phyloP scores from a whole-genome alignment of 2,113 vertebrate genomes.

The Oreochromis aureus region DNA sequence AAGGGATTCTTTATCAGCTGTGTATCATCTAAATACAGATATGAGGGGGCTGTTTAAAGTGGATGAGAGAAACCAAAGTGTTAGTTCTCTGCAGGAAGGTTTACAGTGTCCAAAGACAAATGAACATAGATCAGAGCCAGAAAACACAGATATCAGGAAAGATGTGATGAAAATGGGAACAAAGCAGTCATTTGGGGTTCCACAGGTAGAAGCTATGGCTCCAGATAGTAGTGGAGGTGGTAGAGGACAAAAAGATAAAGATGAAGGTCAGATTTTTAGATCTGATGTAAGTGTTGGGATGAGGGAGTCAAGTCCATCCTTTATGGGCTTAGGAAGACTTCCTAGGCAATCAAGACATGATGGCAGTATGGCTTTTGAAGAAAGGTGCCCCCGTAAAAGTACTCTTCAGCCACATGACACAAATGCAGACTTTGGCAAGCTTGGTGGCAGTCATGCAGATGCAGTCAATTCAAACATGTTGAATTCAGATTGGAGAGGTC shows the following conservation, averaged over 20 bases:
- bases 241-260: not conserved
- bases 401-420: not conserved
- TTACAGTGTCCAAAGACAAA: not conserved
- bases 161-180: not conserved
- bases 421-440: not conserved
- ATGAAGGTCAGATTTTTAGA: not conserved
- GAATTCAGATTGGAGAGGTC: slow-evolving; percentile 5
- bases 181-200: not conserved
- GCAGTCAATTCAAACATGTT: not conserved
- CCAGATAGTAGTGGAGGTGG: not conserved
- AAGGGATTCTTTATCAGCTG: not conserved
- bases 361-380: not conserved
- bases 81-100: not conserved
- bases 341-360: not conserved
- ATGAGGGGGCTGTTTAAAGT: not conserved
- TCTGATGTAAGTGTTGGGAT: not conserved
- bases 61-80: not conserved
- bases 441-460: not conserved
- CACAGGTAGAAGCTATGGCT: not conserved
- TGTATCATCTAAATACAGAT: not conserved
- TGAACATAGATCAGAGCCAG: not conserved
- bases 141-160: not conserved
- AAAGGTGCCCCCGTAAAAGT: not conserved
- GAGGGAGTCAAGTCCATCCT: not conserved
- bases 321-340: not conserved